Conservation (phyloP, 2,113 vertebrate genomes). For the Dryoscopus gambensis region DNA sequence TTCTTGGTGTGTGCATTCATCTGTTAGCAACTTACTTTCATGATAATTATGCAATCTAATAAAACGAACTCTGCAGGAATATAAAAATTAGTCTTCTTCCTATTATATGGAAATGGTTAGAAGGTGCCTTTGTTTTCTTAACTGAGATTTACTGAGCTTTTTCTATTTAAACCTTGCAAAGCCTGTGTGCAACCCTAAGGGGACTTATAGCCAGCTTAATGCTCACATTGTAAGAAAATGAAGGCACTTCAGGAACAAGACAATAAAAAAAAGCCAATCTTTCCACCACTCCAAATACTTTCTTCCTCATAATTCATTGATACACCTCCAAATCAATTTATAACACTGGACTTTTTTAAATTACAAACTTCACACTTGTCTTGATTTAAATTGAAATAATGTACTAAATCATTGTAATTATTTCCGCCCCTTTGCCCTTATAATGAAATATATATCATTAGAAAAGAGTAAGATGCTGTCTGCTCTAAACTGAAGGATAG, state of each 20-base stretch:
- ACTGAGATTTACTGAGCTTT: neutral
- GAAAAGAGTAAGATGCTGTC: neutral
- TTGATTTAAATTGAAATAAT: neutral
- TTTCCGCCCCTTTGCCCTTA: neutral
- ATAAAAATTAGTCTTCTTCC: neutral
- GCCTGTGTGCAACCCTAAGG: neutral
- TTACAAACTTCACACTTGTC: neutral
- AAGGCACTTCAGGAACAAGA: neutral
- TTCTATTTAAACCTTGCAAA: neutral
- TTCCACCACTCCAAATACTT: neutral
- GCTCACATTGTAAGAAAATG: neutral
- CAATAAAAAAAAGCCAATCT: neutral
- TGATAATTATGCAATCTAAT: constrained; percentile 29
- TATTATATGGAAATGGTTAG: neutral
- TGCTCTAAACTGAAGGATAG: neutral
- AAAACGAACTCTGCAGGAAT: neutral
- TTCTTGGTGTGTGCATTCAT: neutral
- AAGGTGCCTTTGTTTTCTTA: constrained; percentile 14
- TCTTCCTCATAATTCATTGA: neutral
- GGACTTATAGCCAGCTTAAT: neutral
- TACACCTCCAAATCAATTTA: neutral
- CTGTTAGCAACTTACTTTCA: neutral
- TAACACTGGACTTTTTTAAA: neutral
- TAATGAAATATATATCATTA: neutral
- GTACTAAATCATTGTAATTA: neutral